These are phyloP conservation scores for Apantesis nais DNA, from an alignment of 2,888 invertebrate genomes.

Conservation along the genomic window DNA sequence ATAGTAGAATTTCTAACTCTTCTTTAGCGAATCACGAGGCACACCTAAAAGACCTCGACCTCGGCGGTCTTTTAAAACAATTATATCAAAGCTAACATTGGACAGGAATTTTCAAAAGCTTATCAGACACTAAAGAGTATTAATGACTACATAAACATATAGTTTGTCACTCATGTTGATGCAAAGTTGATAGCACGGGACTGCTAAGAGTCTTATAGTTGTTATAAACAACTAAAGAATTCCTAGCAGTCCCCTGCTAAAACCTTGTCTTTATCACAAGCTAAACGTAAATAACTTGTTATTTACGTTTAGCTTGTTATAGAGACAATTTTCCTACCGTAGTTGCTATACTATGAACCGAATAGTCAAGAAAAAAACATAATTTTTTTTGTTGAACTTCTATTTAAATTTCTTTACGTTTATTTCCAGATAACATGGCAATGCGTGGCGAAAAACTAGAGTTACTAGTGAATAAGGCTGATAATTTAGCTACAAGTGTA, in stretches of 20 bases:
- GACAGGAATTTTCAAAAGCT: background rate
- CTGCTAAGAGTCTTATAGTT: background rate
- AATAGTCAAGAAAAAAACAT: no score
- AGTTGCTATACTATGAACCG: no score
- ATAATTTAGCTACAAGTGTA: conserved; percentile 94
- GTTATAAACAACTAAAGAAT: no score
- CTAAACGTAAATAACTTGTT: no score
- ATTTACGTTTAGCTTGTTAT: background rate
- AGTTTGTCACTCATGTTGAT: background rate
- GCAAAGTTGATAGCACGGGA: background rate
- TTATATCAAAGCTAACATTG: background rate
- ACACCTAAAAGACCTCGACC: background rate
- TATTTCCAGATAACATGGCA: conserved; percentile 91
- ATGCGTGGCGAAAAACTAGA: conserved; percentile 96
- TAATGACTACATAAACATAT: background rate
- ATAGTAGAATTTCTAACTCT: no score
- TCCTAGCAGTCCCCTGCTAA: no score
- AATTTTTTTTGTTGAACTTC: no score
- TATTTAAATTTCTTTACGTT: background rate
- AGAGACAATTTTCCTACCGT: no score
- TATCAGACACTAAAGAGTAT: background rate
- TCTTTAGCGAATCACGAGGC: no score
- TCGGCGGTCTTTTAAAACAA: background rate
- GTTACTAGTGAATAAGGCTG: conserved; percentile 95
- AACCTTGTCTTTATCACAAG: no score